Conservation (phyloP, 2,888 invertebrate species). For the Agrypnus murinus region DNA sequence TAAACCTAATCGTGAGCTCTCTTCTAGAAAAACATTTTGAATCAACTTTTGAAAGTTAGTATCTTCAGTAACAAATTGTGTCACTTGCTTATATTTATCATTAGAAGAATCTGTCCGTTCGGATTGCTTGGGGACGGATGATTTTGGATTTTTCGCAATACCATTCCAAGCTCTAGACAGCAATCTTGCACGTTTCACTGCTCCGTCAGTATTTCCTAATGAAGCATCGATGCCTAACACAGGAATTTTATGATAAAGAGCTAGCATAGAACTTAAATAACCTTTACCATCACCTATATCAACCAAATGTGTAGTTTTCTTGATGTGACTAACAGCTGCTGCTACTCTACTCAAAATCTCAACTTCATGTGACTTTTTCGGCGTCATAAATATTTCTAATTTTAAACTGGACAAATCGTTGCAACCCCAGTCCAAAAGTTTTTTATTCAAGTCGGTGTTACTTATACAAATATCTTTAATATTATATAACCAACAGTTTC, state of each 20-base stretch:
- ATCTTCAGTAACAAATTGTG: conserved; percentile 76
- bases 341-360: conserved; percentile 78
- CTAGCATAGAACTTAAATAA: conserved; percentile 84
- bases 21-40: conserved; percentile 71
- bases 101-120: conserved; percentile 14
- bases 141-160: conserved; percentile 53
- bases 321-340: conserved; percentile 71
- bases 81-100: conserved; percentile 75
- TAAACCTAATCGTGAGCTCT: conserved; percentile 72
- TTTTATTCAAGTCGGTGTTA: conserved; percentile 68
- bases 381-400: conserved; percentile 83
- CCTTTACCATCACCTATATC: conserved; percentile 95
- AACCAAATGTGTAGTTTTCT: conserved; percentile 74
- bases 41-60: conserved; percentile 75
- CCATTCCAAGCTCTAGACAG: conserved; percentile 69
- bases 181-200: conserved; percentile 74
- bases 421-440: conserved; percentile 65
- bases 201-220: conserved; percentile 78
- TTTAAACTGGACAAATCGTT: conserved; percentile 66
- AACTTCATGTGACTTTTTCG: conserved; percentile 89
- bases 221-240: conserved; percentile 90
- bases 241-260: conserved; percentile 80
- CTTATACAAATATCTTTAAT: conserved; percentile 71
- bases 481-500: conserved; percentile 61
- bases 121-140: conserved; percentile 44